phyloP scores from a whole-genome alignment of 2,888 invertebrate genomes.

The Cyclophora albipunctata region DNA sequence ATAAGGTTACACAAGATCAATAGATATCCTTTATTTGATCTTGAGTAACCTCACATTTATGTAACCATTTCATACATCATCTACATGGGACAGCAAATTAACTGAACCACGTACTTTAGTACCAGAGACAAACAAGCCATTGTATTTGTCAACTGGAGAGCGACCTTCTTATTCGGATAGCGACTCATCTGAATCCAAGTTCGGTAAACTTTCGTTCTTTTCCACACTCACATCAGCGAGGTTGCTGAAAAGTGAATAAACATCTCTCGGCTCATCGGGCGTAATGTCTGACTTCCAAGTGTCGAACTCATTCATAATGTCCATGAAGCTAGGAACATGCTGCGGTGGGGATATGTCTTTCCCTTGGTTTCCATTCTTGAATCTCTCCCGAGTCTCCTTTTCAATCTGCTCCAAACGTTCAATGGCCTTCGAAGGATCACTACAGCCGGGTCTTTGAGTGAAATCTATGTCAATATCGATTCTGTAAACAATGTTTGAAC shows the following conservation, averaged over 20 bases:
- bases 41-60: too few species aligned
- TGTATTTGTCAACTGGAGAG: constrained; percentile 11
- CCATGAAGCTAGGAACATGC: constrained; percentile 12
- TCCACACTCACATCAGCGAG: constrained; percentile 8
- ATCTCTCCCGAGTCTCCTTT: constrained; percentile 51
- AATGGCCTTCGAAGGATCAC: constrained; percentile 48
- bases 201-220: constrained; percentile 5
- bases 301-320: constrained; percentile 30
- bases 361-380: constrained; percentile 26
- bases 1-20: too few species aligned
- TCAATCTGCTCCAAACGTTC: constrained; percentile 62
- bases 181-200: constrained; percentile 16
- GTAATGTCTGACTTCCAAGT: constrained; percentile 24
- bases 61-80: too few species aligned
- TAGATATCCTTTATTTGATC: too few species aligned
- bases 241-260: constrained; percentile 18
- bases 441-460: constrained; percentile 35
- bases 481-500: constrained; percentile 26
- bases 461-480: constrained; percentile 61
- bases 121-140: background rate
- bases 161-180: constrained; percentile 20
- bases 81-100: too few species aligned
- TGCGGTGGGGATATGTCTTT: constrained; percentile 8
- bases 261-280: constrained; percentile 12
- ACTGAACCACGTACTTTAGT: too few species aligned